Base-by-base conservation (phyloP, 2,797 vertebrate species). In the Todus mexicanus region DNA sequence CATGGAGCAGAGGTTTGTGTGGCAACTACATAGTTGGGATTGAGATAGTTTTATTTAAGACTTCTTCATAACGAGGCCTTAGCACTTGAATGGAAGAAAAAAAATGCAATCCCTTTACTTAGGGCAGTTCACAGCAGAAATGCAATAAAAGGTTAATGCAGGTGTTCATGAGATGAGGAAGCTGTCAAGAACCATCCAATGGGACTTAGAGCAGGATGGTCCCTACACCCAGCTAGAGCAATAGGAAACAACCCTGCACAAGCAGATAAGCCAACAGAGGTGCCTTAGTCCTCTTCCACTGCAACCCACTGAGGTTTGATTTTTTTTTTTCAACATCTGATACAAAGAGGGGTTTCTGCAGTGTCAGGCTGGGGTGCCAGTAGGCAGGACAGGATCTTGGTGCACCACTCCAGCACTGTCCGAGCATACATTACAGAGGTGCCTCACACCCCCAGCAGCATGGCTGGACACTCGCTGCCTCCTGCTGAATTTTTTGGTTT, bases 171-270 rank as follows among this genome's bases (percentile, higher is more conserved):
- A 79, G 51, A 61, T 0, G 1, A 79, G 15, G 37, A 82, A 82
- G 48, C 26, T 47, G 15, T 20, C 1, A 0, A 77, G 42, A 84
- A 18, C 38, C 25, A 29, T 65, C 54, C 1, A 1, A 26, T 6
- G 8, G 31, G 35, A 70, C 50, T 60, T 38, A 7, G 45, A 66
- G 76, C 2, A 3, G 40, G 65, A 73, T 2, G 1, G 31, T 35
- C 25, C 45, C 75, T 68, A 18, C 25, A 84, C 8, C 60, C 45
- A 42, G 33, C 5, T 35, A 19, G 47, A n/a, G 15, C 47, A 71
- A 51, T 16, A 61, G 0, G 1, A 37, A 54, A 74, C 43, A 79
- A 59, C 15, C 9, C 0, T 0, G 12, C 27, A 70, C 0, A 0
- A 86, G 48, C 37, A 90, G 33, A 40, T 12, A 48, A 88, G 26